Conservation (phyloP, 2,888 invertebrate species). For the Calameuta idolon region DNA sequence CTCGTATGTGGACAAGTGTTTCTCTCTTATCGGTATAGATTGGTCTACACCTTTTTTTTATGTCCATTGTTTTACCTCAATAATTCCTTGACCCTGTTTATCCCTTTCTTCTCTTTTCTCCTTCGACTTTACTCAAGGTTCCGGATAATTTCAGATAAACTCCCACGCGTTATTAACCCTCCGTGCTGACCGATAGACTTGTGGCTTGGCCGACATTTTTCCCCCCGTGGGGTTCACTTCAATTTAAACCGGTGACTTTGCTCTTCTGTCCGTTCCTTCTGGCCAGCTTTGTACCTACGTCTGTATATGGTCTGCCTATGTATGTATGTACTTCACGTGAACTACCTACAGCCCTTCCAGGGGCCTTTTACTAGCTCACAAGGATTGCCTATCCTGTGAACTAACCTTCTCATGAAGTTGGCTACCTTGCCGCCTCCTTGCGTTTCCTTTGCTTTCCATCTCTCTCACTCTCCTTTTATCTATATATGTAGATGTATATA, state of each 20-base stretch:
- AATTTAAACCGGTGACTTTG: conserved; percentile 65
- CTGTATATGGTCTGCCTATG: not conserved
- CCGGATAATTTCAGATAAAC: not conserved
- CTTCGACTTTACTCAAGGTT: not conserved
- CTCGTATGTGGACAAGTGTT: not conserved
- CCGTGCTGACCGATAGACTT: conserved; percentile 32
- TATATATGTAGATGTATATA: not conserved
- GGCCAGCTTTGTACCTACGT: not conserved
- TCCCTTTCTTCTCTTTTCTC: not conserved
- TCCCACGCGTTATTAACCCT: conserved; percentile 40
- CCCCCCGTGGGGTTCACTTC: conserved; percentile 53
- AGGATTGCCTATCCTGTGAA: not conserved
- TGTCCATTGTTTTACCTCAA: not conserved
- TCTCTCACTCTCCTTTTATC: not conserved
- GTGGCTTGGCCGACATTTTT: conserved; percentile 37
- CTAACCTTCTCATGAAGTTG: not conserved
- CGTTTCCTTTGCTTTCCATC: not conserved
- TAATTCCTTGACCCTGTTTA: not conserved
- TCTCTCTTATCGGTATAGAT: not conserved
- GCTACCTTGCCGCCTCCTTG: not conserved
- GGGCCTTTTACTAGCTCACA: not conserved
- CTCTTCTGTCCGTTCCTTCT: conserved; percentile 46
- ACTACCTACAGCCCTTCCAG: not conserved
- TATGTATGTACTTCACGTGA: not conserved
- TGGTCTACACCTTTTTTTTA: not conserved